Evolutionary conservation across 1,140 invertebrate genomes (phyloP), one percentile per base, ranked within the genome.

Genomic region (Orussus abietinus): DNA sequence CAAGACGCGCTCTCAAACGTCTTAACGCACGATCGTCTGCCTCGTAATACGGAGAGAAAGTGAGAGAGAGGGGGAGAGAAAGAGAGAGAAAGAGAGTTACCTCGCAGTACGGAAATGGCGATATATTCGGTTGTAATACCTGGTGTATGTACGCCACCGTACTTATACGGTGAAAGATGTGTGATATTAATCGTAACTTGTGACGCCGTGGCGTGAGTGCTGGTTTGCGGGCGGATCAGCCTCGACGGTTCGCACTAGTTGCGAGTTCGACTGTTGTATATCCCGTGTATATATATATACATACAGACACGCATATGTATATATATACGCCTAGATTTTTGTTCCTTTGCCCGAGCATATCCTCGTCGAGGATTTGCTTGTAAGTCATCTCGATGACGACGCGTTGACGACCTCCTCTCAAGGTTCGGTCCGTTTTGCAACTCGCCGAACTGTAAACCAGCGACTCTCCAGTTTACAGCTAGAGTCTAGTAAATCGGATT

Each of bases 171-270:
- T 22, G 22, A 40, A 29, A 47, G 20, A 34, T 51, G 47, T 53
- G 40, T 53, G 42, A 53, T 55, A 55, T 47, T 50, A 50, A 30
- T 43, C 38, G 17, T 45, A 47, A 47, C 38, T n/a, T n/a, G n/a
- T 36, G 39, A 53, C 25, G 21, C 25, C 31, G 28, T 41, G 46
- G 19, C 19, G 25, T 45, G 42, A 50, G 43, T 21, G 45, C 45
- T 56, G 53, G 40, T 53, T 56, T 51, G 54, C 54, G 39, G 54
- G 43, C 48, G 41, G 38, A 48, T 53, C 53, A 53, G 51, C 41
- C 15, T 17, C 22, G 22, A 25, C n/a, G 6, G 6, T n/a, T 25
- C 22, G 22, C n/a, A 25, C 22, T 7, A 25, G 6, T 25, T n/a
- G 22, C n/a, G 22, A 7, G 22, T 25, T n/a, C n/a, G 22, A 21